Conservation (phyloP, 2,113 vertebrate genomes). For the Burhinus oedicnemus region DNA sequence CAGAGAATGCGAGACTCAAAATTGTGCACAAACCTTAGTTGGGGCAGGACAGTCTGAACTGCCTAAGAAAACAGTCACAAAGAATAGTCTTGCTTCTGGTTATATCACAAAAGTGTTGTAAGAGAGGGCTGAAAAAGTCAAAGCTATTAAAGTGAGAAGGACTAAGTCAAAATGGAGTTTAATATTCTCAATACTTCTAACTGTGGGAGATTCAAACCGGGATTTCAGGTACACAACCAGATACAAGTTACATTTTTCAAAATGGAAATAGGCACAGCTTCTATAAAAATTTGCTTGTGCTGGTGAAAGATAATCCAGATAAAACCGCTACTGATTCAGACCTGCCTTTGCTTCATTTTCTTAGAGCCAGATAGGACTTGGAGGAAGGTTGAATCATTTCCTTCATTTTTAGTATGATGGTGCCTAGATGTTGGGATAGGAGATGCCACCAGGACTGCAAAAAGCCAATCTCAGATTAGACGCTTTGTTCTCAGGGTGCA, state of each 20-base stretch:
- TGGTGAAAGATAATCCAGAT: neutral
- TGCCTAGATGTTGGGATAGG: neutral
- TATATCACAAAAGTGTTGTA: neutral
- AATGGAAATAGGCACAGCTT: neutral
- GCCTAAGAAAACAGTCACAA: neutral
- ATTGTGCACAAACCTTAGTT: neutral
- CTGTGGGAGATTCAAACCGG: neutral
- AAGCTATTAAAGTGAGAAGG: neutral
- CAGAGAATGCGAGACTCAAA: neutral
- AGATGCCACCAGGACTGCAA: neutral
- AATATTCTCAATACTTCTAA: neutral
- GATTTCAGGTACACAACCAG: neutral
- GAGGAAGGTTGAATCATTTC: neutral
- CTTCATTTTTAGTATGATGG: neutral
- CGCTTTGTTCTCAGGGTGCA: neutral
- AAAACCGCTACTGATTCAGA: rapidly evolving
- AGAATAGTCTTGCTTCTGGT: neutral
- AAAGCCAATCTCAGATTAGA: neutral
- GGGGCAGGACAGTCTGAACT: neutral
- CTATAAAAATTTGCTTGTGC: neutral
- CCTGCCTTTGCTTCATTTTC: neutral
- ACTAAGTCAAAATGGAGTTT: neutral
- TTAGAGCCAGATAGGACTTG: neutral
- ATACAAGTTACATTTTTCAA: neutral
- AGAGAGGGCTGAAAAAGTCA: neutral